Base-by-base conservation (phyloP, 2,797 vertebrate species). In the Myotis myotis region DNA sequence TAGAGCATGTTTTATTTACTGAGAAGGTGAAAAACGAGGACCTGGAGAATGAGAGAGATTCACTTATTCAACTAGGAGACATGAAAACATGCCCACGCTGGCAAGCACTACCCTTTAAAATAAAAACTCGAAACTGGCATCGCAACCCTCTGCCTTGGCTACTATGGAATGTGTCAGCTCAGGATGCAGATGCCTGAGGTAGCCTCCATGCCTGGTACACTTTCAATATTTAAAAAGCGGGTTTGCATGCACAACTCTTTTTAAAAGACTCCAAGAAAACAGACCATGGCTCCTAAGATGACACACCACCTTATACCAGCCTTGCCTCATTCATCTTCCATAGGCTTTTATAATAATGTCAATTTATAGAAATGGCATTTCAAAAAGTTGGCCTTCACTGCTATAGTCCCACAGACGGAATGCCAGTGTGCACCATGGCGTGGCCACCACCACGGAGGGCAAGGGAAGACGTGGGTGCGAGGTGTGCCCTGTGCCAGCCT, bases 51-150 rank as follows among this genome's bases (percentile, higher is more conserved):
- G 51, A 87, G 36, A 75, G 53, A 96, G 19, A 47, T 49, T 66
- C 47, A 30, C 47, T 89, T 33, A 53, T 38, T 79, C 44, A 88
- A 82, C 36, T 3, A 90, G 38, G 12, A 30, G 79, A 55, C 20
- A 64, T 23, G 28, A 82, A 92, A 88, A 82, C 36, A 72, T 44
- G 38, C 62, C 36, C 71, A 84, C n/a, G 20, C 38, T 83, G 71
- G 87, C 38, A 51, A 64, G 91, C 17, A 83, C 19, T 47, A 72
- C 53, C 30, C 55, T 95, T 90, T 41, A 60, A 87, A 93, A 94
- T 5, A 47, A 64, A 89, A 91, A 62, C 47, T 90, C 28, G 53
- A n/a, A 55, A 74, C 0, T 22, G 15, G 28, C 51, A 6, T 60
- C 47, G 16, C n/a, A 87, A 44, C 10, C 44, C 51, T 47, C 47